Base-by-base conservation (phyloP, 2,888 invertebrate species). In the Brachypalpus laphriformis region DNA sequence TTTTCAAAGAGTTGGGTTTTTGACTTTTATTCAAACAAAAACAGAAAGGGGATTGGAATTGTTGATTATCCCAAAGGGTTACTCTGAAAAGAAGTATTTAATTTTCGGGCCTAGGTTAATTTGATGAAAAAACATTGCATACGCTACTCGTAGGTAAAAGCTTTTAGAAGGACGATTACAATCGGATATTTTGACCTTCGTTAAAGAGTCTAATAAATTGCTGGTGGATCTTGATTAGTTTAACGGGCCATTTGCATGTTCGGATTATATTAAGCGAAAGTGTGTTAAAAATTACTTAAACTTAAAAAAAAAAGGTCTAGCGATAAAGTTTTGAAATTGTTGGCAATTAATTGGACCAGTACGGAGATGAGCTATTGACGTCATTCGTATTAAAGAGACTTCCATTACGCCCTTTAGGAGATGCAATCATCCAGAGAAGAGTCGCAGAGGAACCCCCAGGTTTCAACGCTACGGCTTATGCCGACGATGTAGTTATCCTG, bases 61-160 rank as follows among this genome's bases (percentile, higher is more conserved):
- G 49, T 31, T 71, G 77, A 56, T 71, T 71, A 78, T 63, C 57
- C 65, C 16, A 65, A 78, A 57, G 63, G 78, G 31, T 57, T 57
- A 22, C 61, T 63, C 25, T 45, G 47, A 47, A 37, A 22, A 16
- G 20, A 47, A 20, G 47, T 47, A 20, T 56, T 47, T 47, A 28
- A 54, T 40, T 54, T 25, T n/a, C 1, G 28, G 25, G 5, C 6
- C 25, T 25, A 42, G 3, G 61, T 61, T 25, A 37, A 34, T 20
- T 45, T 31, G 6, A 20, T 16, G 14, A 7, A 56, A 49, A 65
- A 28, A 54, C n/a, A 51, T 25, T 31, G n/a, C 25, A 45, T 8
- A 25, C 7, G 20, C 11, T 9, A n/a, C n/a, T n/a, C n/a, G n/a
- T n/a, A 42, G 57, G 54, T 49, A n/a, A 65, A 28, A 25, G 16